Percentiles rank a stretch among this genome's conserved stretches.
These are phyloP conservation scores for Garra rufa DNA, from an alignment of 2,113 vertebrate genomes.

Conservation along the genomic window DNA sequence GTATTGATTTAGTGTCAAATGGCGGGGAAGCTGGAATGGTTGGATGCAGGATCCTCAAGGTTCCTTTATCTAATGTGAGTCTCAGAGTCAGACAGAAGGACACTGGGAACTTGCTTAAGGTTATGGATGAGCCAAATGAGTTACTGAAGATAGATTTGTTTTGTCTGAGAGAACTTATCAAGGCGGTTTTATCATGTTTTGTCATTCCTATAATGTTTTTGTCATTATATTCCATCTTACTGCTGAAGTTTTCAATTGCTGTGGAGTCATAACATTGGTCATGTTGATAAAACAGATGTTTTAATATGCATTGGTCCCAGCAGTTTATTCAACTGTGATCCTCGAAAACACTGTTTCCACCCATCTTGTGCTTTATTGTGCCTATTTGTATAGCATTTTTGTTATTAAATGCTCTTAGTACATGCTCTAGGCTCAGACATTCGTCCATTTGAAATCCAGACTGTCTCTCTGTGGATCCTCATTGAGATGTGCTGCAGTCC, in stretches of 20 bases:
- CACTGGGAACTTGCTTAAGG: background rate
- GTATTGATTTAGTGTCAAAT: slow-evolving; percentile 63
- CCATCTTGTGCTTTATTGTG: background rate
- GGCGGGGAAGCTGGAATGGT: slow-evolving; percentile 32
- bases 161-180: slow-evolving; percentile 33
- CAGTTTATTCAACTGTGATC: background rate
- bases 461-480: background rate
- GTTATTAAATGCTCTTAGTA: background rate
- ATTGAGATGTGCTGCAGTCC: slow-evolving; percentile 58
- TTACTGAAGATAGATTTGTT: background rate
- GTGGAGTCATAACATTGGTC: background rate
- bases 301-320: too few relatives aligned
- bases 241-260: background rate
- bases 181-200: background rate
- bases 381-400: background rate
- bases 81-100: background rate
- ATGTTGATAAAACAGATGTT: too few relatives aligned
- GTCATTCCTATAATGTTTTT: background rate
- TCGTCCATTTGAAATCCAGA: slow-evolving; percentile 44
- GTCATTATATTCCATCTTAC: background rate
- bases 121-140: background rate
- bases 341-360: background rate
- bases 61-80: background rate
- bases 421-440: slow-evolving; percentile 9
- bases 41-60: slow-evolving; percentile 2